Conservation (phyloP, 2,113 vertebrate genomes). For the Apodemus speciosus region DNA sequence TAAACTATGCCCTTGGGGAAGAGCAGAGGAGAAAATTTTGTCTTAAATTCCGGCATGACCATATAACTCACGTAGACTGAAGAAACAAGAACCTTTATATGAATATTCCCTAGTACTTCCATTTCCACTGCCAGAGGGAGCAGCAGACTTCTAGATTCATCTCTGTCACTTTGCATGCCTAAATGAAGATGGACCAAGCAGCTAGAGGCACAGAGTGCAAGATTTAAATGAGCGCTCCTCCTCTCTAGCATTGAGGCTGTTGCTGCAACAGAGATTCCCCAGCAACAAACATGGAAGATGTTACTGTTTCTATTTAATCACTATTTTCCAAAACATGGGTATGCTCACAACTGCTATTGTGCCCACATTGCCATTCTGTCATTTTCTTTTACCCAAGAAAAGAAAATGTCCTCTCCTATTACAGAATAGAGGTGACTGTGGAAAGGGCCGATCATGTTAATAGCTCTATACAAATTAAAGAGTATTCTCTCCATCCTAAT, state of each 20-base stretch:
- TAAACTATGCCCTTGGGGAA: background rate
- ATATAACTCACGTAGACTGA: background rate
- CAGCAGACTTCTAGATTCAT: background rate
- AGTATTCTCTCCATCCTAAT: background rate
- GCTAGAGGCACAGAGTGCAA: background rate
- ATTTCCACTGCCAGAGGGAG: background rate
- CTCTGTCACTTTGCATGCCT: background rate
- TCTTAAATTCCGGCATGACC: background rate
- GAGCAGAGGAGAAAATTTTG: background rate
- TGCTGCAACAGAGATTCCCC: background rate
- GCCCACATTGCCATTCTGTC: background rate
- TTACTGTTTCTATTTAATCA: background rate
- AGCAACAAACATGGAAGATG: background rate
- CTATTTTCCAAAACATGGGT: background rate
- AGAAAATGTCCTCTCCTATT: background rate
- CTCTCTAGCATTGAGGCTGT: background rate
- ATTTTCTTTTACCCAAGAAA: background rate
- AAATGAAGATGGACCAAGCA: background rate
- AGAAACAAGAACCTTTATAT: background rate
- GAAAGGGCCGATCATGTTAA: background rate
- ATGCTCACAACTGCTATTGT: background rate
- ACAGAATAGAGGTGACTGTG: background rate
- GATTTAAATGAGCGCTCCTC: background rate
- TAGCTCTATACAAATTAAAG: background rate
- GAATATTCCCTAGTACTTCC: background rate